Percentiles rank a stretch among this genome's conserved stretches.
These are phyloP conservation scores for Rhaphigaster nebulosa DNA, from an alignment of 2,888 invertebrate species.

Conservation along the genomic window DNA sequence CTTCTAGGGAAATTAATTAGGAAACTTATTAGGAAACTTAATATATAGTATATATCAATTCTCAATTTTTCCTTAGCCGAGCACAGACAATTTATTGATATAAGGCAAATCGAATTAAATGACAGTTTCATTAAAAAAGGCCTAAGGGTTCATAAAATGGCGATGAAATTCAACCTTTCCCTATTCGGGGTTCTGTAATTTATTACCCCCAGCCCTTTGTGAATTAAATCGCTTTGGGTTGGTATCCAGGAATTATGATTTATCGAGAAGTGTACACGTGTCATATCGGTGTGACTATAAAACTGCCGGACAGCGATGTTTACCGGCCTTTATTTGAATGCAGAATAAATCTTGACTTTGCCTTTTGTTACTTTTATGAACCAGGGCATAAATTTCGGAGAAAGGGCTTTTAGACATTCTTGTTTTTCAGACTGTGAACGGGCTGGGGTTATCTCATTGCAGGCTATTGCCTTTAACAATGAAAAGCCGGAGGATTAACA, in stretches of 20 bases:
- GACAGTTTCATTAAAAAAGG: neutral
- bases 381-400: neutral
- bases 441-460: neutral
- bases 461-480: neutral
- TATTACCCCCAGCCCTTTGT: neutral
- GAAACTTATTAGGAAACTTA: too few relatives aligned
- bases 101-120: neutral
- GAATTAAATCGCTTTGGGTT: neutral
- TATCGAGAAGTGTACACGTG: neutral
- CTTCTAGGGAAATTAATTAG: too few relatives aligned
- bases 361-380: constrained; percentile 10
- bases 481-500: neutral
- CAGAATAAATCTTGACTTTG: neutral
- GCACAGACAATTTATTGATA: too few relatives aligned
- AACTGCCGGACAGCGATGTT: neutral
- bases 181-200: neutral
- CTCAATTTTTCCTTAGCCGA: too few relatives aligned
- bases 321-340: neutral
- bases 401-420: neutral
- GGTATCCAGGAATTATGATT: neutral
- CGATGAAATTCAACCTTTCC: neutral
- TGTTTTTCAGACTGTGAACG: neutral
- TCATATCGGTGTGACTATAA: neutral
- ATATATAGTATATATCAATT: too few relatives aligned
- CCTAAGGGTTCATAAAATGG: neutral